phyloP scores from a whole-genome alignment of 1,140 invertebrate species.

The Augochlora pura region DNA sequence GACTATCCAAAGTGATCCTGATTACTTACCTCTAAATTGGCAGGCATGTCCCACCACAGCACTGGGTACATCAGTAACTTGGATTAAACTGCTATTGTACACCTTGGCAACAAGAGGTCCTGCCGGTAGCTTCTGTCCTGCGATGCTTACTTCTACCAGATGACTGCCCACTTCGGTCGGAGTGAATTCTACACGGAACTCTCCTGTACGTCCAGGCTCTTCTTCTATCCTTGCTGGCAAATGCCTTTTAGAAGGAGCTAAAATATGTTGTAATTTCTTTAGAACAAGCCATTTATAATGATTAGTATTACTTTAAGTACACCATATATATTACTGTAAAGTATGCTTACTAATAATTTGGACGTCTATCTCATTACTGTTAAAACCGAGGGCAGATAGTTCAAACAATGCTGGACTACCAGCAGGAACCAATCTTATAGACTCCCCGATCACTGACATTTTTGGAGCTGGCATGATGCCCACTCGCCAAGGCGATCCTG shows the following conservation, averaged over 20 bases:
- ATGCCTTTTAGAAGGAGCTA: conserved; percentile 86
- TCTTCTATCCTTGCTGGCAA: conserved; percentile 87
- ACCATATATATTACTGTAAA: too few species aligned
- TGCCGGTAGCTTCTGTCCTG: conserved; percentile 91
- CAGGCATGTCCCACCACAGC: conserved; percentile 95
- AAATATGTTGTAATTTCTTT: conserved; percentile 21
- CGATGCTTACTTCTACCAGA: conserved; percentile 92
- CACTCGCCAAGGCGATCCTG: conserved; percentile 95
- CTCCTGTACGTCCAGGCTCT: conserved; percentile 87
- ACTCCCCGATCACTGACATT: conserved; percentile 89
- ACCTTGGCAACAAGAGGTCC: conserved; percentile 95
- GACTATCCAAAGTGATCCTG: not conserved
- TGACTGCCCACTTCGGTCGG: conserved; percentile 95
- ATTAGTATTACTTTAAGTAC: not conserved
- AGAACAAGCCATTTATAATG: not conserved
- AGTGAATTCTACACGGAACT: conserved; percentile 93
- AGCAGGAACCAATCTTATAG: conserved; percentile 92
- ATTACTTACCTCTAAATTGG: conserved; percentile 91
- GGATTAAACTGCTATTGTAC: conserved; percentile 94
- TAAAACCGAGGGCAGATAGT: conserved; percentile 86
- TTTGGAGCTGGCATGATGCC: conserved; percentile 89
- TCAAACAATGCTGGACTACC: conserved; percentile 92
- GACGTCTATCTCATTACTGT: conserved; percentile 80
- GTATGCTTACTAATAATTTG: conserved; percentile 77
- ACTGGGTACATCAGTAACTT: conserved; percentile 94